Evolutionary conservation across 2,888 invertebrate genomes (phyloP).

Genomic region (Tenthredo notha): DNA sequence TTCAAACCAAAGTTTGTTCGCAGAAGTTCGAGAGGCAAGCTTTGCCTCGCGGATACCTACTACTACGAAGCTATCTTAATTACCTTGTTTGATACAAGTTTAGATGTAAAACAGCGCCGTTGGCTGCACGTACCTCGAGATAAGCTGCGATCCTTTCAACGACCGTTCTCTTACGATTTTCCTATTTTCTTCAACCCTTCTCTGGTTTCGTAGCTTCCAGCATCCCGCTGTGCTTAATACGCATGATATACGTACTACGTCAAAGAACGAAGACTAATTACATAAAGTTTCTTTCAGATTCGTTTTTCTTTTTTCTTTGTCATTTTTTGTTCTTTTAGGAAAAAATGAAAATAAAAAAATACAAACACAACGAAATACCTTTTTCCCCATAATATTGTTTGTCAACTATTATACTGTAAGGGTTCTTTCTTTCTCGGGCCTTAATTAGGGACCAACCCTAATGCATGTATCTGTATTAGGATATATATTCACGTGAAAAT

Average conservation of each 20-base stretch:
- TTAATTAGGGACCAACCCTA: too few relatives aligned
- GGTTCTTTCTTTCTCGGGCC: too few relatives aligned
- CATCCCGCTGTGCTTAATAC: neutral
- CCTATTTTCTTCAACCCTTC: neutral
- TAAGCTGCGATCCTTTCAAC: conserved; percentile 19
- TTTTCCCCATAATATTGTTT: too few relatives aligned
- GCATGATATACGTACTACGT: neutral
- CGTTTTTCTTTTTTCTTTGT: too few relatives aligned
- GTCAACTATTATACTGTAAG: too few relatives aligned
- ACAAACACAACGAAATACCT: too few relatives aligned
- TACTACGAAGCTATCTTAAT: conserved; percentile 33
- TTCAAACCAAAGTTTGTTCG: conserved; percentile 17
- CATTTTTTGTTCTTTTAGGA: neutral
- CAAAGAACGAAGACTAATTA: neutral
- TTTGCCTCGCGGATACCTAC: conserved; percentile 2
- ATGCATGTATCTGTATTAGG: too few relatives aligned
- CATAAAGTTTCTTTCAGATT: neutral
- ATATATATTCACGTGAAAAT: neutral
- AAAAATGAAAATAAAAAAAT: neutral
- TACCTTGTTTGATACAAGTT: conserved; percentile 48
- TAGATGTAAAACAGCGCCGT: conserved; percentile 40
- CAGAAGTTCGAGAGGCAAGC: neutral
- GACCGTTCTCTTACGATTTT: conserved; percentile 20
- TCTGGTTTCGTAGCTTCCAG: neutral
- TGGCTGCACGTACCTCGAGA: conserved; percentile 30